These are phyloP conservation scores for Ceriagrion tenellum DNA, from an alignment of 2,888 invertebrate genomes.

Conservation along the genomic window DNA sequence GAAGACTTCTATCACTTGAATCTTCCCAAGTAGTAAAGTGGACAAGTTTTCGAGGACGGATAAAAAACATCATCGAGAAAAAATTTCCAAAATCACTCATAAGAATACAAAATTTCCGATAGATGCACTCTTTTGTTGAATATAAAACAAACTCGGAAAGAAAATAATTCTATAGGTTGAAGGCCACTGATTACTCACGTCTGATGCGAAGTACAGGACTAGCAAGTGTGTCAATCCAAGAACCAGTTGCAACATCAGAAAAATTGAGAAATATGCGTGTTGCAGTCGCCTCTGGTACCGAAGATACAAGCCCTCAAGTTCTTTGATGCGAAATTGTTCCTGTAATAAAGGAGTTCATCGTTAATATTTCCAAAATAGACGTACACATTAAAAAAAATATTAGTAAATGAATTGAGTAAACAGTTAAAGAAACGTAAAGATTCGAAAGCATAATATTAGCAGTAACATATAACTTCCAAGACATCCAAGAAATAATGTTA, in stretches of 20 bases:
- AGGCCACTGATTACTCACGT: conserved; percentile 74
- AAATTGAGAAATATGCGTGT: conserved; percentile 88
- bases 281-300: conserved; percentile 88
- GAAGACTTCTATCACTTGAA: not conserved
- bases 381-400: not conserved
- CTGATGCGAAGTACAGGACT: conserved; percentile 69
- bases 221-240: conserved; percentile 83
- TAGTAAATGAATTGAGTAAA: not conserved
- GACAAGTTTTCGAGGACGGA: too few relatives aligned
- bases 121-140: too few relatives aligned
- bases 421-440: not conserved
- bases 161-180: too few relatives aligned
- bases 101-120: too few relatives aligned
- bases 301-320: conserved; percentile 87
- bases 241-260: conserved; percentile 84
- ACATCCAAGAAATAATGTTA: not conserved
- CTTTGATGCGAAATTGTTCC: conserved; percentile 88
- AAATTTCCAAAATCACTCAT: too few relatives aligned
- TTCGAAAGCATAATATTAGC: not conserved
- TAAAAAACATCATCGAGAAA: too few relatives aligned
- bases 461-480: not conserved
- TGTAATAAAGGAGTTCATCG: conserved; percentile 77
- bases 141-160: conserved; percentile 78
- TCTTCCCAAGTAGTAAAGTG: too few relatives aligned
- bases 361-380: not conserved